Conservation (phyloP, 2,113 vertebrate species). For the Orientallactaga bullata region DNA sequence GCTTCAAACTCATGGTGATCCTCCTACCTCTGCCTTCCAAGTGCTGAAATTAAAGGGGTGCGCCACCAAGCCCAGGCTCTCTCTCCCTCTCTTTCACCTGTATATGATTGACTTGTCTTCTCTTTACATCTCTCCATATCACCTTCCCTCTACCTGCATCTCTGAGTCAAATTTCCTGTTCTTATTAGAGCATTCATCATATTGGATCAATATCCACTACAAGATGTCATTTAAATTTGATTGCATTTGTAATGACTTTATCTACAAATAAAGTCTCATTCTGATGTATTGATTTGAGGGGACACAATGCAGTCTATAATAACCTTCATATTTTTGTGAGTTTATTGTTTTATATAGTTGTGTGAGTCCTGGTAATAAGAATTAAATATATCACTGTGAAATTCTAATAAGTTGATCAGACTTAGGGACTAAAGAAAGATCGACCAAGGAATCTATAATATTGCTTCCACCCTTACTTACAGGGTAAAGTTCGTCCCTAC, state of each 20-base stretch:
- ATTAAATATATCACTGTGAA: not conserved
- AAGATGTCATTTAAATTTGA: not conserved
- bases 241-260: not conserved
- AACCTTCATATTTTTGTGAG: not conserved
- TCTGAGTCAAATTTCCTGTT: not conserved
- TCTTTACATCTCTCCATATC: not conserved
- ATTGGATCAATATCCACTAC: not conserved
- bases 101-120: not conserved
- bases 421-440: not conserved
- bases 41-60: too few species aligned
- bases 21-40: too few species aligned
- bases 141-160: not conserved
- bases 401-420: not conserved
- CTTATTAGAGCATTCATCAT: not conserved
- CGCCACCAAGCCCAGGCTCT: too few species aligned
- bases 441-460: not conserved
- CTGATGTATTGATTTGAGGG: not conserved
- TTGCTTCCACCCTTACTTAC: accelerated
- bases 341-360: not conserved
- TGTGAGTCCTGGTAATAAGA: not conserved
- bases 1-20: too few species aligned
- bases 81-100: not conserved
- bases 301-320: not conserved
- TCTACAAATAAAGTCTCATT: not conserved
- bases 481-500: accelerated